Conservation (phyloP, 2,797 vertebrate species). For the Heteromormyrus szaboi region DNA sequence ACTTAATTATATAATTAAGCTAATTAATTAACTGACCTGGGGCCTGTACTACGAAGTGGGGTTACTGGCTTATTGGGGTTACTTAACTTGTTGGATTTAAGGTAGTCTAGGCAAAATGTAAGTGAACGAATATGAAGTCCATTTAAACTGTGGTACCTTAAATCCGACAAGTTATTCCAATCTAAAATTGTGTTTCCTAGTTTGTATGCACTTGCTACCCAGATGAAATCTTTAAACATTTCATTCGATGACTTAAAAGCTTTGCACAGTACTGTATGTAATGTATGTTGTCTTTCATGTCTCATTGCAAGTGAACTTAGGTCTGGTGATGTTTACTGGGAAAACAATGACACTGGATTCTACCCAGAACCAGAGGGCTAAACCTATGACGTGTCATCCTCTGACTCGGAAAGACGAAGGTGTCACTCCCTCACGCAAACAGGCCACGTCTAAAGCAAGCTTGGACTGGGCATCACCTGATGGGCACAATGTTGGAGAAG, state of each 20-base stretch:
- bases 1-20: neutral
- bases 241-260: neutral
- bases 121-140: no score
- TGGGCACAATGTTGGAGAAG: constrained; percentile 95
- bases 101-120: no score
- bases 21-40: neutral
- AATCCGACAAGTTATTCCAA: neutral
- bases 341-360: neutral
- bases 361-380: neutral
- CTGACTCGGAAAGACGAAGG: neutral
- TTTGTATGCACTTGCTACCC: neutral
- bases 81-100: no score
- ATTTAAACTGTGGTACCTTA: no score
- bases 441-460: neutral
- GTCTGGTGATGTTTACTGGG: neutral
- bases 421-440: neutral
- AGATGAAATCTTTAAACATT: neutral
- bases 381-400: neutral
- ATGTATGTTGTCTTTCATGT: neutral
- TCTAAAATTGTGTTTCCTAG: neutral
- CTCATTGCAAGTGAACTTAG: neutral
- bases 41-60: no score
- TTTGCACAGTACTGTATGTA: neutral
- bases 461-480: constrained; percentile 66
- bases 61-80: no score